Percentiles rank a stretch among this genome's conserved stretches.
These are phyloP conservation scores for Apeira syringaria DNA, from an alignment of 2,888 invertebrate genomes.

Conservation along the genomic window DNA sequence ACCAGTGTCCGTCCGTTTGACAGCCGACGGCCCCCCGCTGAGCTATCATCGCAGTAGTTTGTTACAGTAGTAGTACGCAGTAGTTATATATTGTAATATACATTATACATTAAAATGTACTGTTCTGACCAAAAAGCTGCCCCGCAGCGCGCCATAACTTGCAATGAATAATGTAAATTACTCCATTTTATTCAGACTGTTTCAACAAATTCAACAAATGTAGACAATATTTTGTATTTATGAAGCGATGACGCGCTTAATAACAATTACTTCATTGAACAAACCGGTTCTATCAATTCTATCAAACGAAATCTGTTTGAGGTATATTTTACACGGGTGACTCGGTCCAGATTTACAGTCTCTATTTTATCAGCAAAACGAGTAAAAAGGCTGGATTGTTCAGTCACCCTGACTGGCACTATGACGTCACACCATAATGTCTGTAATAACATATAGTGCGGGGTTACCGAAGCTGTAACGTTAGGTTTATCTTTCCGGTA, in stretches of 20 bases:
- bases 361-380: conserved; percentile 22
- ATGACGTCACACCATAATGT: conserved; percentile 31
- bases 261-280: conserved; percentile 7
- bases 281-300: neutral
- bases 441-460: conserved; percentile 38
- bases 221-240: conserved; percentile 14
- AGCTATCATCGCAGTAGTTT: too few species aligned
- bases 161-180: neutral
- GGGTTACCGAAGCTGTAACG: conserved; percentile 30
- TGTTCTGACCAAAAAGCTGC: neutral
- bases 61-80: too few species aligned
- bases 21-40: too few species aligned
- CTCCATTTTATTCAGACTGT: conserved; percentile 1
- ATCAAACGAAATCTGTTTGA: neutral
- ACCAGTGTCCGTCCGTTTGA: too few species aligned
- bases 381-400: conserved; percentile 30
- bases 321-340: conserved; percentile 4
- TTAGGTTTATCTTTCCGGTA: conserved; percentile 57
- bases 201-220: conserved; percentile 8
- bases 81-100: too few species aligned
- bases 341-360: conserved; percentile 10
- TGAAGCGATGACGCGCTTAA: neutral
- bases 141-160: neutral
- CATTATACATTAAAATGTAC: too few species aligned
- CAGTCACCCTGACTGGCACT: conserved; percentile 29